These are phyloP conservation scores for Ceyx cyanopectus DNA, from an alignment of 2,113 vertebrate species.

Conservation along the genomic window DNA sequence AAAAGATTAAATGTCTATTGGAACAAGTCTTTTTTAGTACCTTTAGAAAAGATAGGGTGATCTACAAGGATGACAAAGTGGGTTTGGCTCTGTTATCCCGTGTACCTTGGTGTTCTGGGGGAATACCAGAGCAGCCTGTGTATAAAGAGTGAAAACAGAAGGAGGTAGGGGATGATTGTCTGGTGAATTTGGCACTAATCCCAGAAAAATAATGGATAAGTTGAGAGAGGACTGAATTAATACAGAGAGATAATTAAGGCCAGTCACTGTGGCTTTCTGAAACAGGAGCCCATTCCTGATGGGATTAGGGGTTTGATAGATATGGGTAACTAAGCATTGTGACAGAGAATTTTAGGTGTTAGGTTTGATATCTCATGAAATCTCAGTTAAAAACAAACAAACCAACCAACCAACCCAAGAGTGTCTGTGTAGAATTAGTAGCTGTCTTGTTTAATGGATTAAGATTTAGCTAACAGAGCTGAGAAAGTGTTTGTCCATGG, in stretches of 20 bases:
- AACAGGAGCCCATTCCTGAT: background rate
- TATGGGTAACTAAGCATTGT: background rate
- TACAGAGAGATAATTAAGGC: background rate
- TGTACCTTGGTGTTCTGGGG: accelerated
- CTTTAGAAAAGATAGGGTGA: background rate
- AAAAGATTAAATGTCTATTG: background rate
- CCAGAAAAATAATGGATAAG: background rate
- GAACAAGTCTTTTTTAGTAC: background rate
- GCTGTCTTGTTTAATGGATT: background rate
- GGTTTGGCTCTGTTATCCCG: accelerated
- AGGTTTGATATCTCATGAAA: background rate
- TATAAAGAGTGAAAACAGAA: background rate
- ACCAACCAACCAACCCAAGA: too few species aligned
- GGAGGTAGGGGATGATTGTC: background rate
- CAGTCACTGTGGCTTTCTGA: background rate
- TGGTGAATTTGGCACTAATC: conserved; percentile 1
- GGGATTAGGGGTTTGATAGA: background rate
- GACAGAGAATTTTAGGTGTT: background rate
- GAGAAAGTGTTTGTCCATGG: background rate
- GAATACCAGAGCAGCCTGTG: accelerated
- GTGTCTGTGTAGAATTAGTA: background rate
- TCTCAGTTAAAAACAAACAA: background rate
- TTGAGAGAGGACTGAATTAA: background rate
- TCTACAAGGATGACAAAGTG: background rate
- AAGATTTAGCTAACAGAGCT: background rate